Evolutionary conservation across 2,113 vertebrate genomes (phyloP).

Genomic region (Drymodes brunneopygia): DNA sequence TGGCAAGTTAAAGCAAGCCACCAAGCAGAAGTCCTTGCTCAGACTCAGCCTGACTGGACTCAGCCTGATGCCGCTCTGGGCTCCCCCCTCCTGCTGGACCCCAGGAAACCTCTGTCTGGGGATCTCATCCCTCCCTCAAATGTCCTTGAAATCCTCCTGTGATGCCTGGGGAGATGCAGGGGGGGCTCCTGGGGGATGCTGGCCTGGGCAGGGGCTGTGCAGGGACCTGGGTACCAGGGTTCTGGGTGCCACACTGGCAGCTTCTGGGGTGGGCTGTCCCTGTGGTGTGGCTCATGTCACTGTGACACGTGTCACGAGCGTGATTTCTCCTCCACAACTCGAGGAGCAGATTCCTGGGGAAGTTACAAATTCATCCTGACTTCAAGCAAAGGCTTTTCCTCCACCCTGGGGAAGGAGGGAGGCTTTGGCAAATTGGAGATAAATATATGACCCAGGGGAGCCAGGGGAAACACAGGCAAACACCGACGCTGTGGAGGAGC

Average conservation of each 20-base stretch:
- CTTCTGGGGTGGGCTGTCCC: not conserved
- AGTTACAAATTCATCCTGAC: not conserved
- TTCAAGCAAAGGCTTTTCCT: slow-evolving; percentile 3
- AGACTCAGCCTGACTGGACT: not conserved
- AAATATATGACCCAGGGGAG: slow-evolving; percentile 22
- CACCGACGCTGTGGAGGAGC: not conserved
- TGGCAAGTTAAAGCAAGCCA: not conserved
- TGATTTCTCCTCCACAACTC: not conserved
- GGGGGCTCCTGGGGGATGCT: not conserved
- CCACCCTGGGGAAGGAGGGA: not conserved
- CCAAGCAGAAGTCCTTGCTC: not conserved
- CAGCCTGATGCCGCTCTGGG: not conserved
- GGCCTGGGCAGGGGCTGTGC: not conserved
- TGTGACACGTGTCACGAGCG: accelerated
- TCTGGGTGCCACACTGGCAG: not conserved
- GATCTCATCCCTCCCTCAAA: not conserved
- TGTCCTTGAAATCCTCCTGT: not conserved
- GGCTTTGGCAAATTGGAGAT: slow-evolving; percentile 15
- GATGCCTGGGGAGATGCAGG: not conserved
- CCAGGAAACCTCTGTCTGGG: not conserved
- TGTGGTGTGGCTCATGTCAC: not conserved
- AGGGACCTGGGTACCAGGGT: not conserved
- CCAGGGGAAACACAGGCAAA: not conserved
- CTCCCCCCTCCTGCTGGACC: not conserved
- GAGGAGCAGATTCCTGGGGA: not conserved